Conservation (phyloP, 2,797 vertebrate genomes). For the Crenuchus spilurus region DNA sequence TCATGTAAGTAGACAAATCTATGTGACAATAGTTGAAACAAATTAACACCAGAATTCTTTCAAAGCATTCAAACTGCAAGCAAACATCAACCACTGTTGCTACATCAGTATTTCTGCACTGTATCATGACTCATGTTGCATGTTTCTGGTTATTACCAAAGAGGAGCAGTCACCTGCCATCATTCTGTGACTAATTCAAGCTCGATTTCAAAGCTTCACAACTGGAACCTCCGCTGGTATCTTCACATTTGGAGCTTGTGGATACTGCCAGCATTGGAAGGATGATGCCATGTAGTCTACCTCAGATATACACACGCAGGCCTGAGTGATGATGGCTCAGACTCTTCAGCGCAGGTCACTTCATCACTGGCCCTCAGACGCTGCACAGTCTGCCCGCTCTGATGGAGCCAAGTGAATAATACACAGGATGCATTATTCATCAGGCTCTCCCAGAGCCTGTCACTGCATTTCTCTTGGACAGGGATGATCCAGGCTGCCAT, state of each 20-base stretch:
- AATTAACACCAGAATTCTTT: too few species aligned
- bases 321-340: conserved; percentile 40
- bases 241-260: too few species aligned
- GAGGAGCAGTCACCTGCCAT: too few species aligned
- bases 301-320: background rate
- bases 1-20: background rate
- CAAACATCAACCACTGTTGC: background rate
- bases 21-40: background rate
- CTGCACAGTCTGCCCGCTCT: conserved; percentile 27
- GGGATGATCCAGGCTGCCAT: conserved; percentile 19
- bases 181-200: too few species aligned
- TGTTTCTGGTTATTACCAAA: too few species aligned
- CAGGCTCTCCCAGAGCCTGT: conserved; percentile 27
- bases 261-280: background rate
- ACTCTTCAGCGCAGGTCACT: conserved; percentile 9
- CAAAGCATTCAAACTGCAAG: background rate
- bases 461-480: conserved; percentile 43
- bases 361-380: conserved; percentile 15
- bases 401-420: conserved; percentile 41
- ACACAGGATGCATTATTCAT: conserved; percentile 47
- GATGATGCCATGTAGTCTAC: background rate
- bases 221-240: too few species aligned
- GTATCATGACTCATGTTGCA: background rate
- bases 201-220: too few species aligned
- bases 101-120: background rate